Conservation (phyloP, 23 tunicate genomes). For the Halocynthia roretzi region DNA sequence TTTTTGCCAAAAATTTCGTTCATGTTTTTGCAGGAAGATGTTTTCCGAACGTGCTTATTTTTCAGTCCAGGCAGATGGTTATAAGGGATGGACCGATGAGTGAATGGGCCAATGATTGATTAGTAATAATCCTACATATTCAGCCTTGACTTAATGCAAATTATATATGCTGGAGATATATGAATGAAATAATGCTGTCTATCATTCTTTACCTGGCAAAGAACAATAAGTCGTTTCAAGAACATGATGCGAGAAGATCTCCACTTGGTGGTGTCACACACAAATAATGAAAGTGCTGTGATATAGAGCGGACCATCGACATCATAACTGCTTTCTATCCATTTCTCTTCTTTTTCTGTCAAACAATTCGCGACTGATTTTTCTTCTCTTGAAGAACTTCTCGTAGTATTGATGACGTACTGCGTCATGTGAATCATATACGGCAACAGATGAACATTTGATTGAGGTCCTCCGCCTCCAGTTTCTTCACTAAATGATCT, state of each 20-base stretch:
- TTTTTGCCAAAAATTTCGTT: too few species aligned
- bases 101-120: too few species aligned
- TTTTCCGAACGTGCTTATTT: too few species aligned
- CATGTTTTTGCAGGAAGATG: too few species aligned
- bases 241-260: slow-evolving; percentile 24
- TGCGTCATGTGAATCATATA: slow-evolving; percentile 76
- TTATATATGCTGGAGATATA: too few species aligned
- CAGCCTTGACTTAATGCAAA: too few species aligned
- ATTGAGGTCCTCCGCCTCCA: slow-evolving; percentile 96
- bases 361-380: slow-evolving; percentile 44
- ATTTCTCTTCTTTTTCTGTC: slow-evolving; percentile 31
- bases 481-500: slow-evolving; percentile 86
- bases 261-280: slow-evolving; percentile 59
- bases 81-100: too few species aligned
- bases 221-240: slow-evolving; percentile 54
- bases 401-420: slow-evolving; percentile 79
- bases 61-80: too few species aligned
- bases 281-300: slow-evolving; percentile 38
- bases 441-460: slow-evolving; percentile 89
- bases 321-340: slow-evolving; percentile 78
- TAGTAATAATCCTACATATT: too few species aligned
- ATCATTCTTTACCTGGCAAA: not conserved
- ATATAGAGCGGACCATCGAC: slow-evolving; percentile 84
- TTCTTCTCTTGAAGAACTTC: slow-evolving; percentile 69
- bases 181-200: too few species aligned